Evolutionary conservation across 2,113 vertebrate genomes (phyloP).

Genomic region (Labeo catla): DNA sequence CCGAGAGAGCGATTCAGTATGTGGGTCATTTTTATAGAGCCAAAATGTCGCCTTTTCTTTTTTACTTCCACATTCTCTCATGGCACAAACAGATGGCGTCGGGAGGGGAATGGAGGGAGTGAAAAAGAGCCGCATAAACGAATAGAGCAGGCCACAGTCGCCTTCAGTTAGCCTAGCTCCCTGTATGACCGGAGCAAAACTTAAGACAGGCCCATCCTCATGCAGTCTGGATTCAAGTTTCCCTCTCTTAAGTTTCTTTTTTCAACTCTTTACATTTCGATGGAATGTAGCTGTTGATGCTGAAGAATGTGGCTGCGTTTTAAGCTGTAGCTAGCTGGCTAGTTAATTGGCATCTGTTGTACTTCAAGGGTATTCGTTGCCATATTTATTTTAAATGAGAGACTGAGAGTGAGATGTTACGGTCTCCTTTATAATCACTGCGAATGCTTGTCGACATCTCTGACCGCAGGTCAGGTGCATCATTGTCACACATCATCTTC

Average conservation of each 20-base stretch:
- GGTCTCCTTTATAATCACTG: background rate
- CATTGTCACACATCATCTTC: background rate
- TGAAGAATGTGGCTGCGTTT: conserved; percentile 12
- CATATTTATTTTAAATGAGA: background rate
- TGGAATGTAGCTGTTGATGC: conserved; percentile 10
- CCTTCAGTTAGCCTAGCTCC: conserved; percentile 53
- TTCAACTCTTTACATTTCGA: background rate
- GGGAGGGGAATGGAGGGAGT: conserved; percentile 65
- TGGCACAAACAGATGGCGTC: conserved; percentile 75
- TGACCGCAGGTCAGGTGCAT: background rate
- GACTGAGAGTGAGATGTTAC: background rate
- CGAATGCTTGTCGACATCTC: background rate
- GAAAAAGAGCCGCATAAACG: conserved; percentile 69
- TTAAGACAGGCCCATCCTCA: conserved; percentile 10
- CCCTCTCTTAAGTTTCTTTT: background rate
- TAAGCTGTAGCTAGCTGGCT: background rate
- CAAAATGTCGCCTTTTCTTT: conserved; percentile 73
- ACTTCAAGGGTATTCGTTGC: background rate
- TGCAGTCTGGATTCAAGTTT: conserved; percentile 31
- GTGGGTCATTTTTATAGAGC: conserved; percentile 67
- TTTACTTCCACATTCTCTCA: conserved; percentile 65
- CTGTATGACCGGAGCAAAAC: conserved; percentile 13
- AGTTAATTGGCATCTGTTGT: background rate
- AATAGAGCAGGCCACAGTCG: conserved; percentile 70
- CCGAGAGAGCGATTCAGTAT: conserved; percentile 55